Conservation (phyloP, 2,888 invertebrate species). For the Xylocampa areola region DNA sequence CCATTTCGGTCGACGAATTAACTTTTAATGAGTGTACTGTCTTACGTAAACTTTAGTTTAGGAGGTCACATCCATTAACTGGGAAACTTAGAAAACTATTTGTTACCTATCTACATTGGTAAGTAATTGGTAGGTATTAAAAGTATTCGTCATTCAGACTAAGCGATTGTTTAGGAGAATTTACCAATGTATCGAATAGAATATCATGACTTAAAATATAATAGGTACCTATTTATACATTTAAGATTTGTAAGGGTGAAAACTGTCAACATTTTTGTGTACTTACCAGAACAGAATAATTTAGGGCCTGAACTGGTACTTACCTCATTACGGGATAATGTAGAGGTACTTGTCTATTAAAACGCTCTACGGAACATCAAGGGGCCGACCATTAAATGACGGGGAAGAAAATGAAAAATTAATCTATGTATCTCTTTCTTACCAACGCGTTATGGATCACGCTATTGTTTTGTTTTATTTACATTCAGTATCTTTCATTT, state of each 20-base stretch:
- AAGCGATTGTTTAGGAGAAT: no score
- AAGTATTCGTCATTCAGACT: no score
- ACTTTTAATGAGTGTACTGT: conserved; percentile 37
- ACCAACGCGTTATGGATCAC: not conserved
- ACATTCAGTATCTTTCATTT: no score
- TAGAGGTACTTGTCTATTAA: conserved; percentile 40
- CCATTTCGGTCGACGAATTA: conserved; percentile 35
- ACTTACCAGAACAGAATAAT: conserved; percentile 28
- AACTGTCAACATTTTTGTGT: conserved; percentile 18
- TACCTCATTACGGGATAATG: conserved; percentile 29
- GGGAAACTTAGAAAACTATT: conserved; percentile 31
- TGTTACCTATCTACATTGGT: conserved; percentile 8
- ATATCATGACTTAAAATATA: not conserved
- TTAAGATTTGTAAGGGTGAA: not conserved
- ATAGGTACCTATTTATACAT: conserved; percentile 4
- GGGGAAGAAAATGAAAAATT: conserved; percentile 32
- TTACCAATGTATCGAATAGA: not conserved
- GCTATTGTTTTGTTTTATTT: not conserved
- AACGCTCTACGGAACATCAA: conserved; percentile 27
- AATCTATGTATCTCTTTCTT: conserved; percentile 9
- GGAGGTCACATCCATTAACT: conserved; percentile 34
- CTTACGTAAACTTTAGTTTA: conserved; percentile 45
- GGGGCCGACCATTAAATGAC: conserved; percentile 1
- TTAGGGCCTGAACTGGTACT: conserved; percentile 33
- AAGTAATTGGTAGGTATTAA: conserved; percentile 11